Percentiles rank a stretch among this genome's conserved stretches.
These are phyloP conservation scores for Montipora cactus DNA, from an alignment of 64 coral and sea anemone genomes.

Conservation along the genomic window DNA sequence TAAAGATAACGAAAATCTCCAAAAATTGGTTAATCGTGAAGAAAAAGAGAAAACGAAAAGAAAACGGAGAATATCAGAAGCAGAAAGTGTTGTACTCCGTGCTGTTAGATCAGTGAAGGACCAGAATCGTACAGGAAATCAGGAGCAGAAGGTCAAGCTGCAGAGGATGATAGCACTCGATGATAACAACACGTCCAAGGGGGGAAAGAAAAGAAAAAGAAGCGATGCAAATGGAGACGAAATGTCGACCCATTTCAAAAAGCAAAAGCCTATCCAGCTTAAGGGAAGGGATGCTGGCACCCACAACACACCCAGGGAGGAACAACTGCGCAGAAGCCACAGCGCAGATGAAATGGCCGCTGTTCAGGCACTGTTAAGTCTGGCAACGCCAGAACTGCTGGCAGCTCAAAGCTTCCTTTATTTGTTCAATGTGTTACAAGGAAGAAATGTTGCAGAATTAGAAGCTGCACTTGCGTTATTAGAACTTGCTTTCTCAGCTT, in stretches of 20 bases:
- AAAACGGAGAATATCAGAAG: neutral
- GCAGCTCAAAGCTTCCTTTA: neutral
- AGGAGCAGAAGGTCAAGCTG: no score
- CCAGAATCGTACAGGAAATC: neutral
- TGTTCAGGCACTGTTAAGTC: neutral
- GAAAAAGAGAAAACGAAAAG: neutral
- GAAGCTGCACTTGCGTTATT: neutral
- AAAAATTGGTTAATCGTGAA: neutral
- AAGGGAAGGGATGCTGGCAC: neutral
- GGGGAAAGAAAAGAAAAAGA: neutral
- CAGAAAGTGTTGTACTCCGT: neutral
- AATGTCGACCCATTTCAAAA: neutral
- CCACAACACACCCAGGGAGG: neutral
- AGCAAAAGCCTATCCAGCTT: neutral
- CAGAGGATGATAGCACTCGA: neutral
- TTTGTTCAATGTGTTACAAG: neutral
- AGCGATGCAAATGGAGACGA: neutral
- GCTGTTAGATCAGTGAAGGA: neutral
- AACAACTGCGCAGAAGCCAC: neutral
- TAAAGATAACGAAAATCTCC: neutral
- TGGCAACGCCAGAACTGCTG: neutral
- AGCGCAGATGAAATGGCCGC: neutral
- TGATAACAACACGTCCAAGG: neutral
- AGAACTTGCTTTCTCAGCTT: neutral
- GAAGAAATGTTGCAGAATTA: neutral